Evolutionary conservation across 2,797 vertebrate genomes (phyloP).

Genomic region (Dermochelys coriacea): DNA sequence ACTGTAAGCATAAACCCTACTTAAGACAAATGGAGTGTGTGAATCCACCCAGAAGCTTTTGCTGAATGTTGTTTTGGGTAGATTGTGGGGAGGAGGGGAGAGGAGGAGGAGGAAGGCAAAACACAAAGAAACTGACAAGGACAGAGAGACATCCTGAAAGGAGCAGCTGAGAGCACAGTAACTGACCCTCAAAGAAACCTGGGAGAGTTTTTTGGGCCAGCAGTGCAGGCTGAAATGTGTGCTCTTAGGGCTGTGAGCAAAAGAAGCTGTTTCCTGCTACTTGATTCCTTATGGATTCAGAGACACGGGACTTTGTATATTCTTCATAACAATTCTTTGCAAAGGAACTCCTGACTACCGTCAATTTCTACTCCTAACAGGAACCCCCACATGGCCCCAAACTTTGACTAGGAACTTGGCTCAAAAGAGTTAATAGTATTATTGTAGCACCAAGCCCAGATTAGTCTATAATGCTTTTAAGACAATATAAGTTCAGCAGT

Average conservation of each 20-base stretch:
- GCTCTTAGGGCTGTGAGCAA: background rate
- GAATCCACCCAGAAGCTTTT: too few relatives aligned
- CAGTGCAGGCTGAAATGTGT: too few relatives aligned
- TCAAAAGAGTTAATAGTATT: too few relatives aligned
- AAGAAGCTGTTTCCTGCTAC: background rate
- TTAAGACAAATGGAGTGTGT: too few relatives aligned
- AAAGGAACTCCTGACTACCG: background rate
- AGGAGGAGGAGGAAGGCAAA: background rate
- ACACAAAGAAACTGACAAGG: too few relatives aligned
- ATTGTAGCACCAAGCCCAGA: too few relatives aligned
- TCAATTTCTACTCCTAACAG: background rate
- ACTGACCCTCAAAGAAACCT: background rate
- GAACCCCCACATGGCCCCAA: background rate
- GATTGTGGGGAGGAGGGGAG: background rate
- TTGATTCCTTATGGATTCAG: background rate
- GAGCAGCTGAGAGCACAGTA: background rate
- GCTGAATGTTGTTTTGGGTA: background rate
- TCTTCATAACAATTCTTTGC: too few relatives aligned
- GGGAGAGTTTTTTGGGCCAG: background rate
- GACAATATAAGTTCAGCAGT: too few relatives aligned
- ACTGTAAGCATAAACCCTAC: too few relatives aligned
- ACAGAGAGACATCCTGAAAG: background rate
- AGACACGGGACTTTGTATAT: too few relatives aligned
- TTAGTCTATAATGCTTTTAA: too few relatives aligned
- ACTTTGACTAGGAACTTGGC: background rate